Evolutionary conservation across 2,113 vertebrate species (phyloP).

Genomic region (Equus quagga): DNA sequence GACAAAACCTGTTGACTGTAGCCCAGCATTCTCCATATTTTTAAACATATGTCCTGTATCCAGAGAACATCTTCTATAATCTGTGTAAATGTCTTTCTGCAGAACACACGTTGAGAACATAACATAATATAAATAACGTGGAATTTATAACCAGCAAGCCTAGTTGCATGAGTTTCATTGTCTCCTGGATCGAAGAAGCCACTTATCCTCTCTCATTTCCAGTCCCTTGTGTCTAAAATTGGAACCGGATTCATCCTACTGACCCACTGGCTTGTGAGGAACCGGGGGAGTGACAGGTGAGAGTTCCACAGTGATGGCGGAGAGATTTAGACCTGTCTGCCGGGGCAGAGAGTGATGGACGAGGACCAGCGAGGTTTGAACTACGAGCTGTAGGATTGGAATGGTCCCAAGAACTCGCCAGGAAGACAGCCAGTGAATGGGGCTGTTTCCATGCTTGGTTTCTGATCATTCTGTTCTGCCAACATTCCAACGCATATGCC

Average conservation of each 20-base stretch:
- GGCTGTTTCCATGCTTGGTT: not conserved
- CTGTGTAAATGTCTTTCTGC: not conserved
- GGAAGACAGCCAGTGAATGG: not conserved
- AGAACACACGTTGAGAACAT: not conserved
- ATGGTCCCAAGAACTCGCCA: not conserved
- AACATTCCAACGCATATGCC: not conserved
- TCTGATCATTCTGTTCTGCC: not conserved
- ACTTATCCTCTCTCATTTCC: not conserved
- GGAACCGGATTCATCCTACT: not conserved
- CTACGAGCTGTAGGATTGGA: fast-evolving
- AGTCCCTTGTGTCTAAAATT: fast-evolving
- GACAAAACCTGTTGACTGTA: not conserved
- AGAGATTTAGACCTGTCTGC: fast-evolving
- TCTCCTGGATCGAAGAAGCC: not conserved
- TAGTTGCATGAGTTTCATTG: too few relatives aligned
- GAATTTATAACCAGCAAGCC: not conserved
- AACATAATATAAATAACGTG: not conserved
- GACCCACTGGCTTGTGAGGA: not conserved
- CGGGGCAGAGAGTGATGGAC: fast-evolving
- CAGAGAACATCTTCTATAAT: not conserved
- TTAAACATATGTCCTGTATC: not conserved
- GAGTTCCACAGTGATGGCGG: fast-evolving
- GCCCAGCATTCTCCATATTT: not conserved
- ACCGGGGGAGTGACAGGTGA: not conserved
- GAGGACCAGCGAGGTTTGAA: not conserved